phyloP scores from a whole-genome alignment of 2,888 invertebrate species.

The Luperina nickerlii region DNA sequence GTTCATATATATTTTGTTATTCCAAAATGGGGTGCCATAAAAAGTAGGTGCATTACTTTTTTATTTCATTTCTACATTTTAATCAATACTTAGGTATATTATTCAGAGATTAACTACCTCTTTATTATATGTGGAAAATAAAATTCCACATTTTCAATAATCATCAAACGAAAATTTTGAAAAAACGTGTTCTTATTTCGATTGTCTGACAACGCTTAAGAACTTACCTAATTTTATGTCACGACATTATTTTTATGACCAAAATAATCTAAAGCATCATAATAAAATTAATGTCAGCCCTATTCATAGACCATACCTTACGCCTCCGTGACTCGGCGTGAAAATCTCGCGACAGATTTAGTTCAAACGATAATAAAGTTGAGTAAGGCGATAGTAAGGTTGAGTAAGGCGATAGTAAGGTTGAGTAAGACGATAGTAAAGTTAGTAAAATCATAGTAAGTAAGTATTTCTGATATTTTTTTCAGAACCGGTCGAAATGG shows the following conservation, averaged over 20 bases:
- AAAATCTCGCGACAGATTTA: conserved; percentile 74
- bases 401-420: conserved; percentile 59
- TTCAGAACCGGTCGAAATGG: too few species aligned
- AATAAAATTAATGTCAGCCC: conserved; percentile 35
- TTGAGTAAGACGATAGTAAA: conserved; percentile 22
- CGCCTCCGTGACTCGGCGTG: conserved; percentile 63
- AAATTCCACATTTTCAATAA: not conserved
- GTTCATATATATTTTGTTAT: not conserved
- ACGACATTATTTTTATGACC: not conserved
- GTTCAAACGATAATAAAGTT: conserved; percentile 68
- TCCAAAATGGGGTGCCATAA: not conserved
- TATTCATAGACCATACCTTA: conserved; percentile 45
- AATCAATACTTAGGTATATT: not conserved
- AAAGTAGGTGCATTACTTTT: too few species aligned
- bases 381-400: conserved; percentile 29
- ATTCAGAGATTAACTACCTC: not conserved
- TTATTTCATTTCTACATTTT: too few species aligned
- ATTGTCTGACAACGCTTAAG: too few species aligned
- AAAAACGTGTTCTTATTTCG: not conserved
- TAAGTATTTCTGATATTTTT: conserved; percentile 54
- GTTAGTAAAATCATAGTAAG: conserved; percentile 16
- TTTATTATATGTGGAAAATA: not conserved
- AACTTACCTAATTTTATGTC: not conserved
- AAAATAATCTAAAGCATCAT: conserved; percentile 20
- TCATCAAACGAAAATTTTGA: not conserved